Evolutionary conservation across 2,113 vertebrate genomes (phyloP), one percentile per base, ranked within the genome.

Genomic region (Ursus arctos): DNA sequence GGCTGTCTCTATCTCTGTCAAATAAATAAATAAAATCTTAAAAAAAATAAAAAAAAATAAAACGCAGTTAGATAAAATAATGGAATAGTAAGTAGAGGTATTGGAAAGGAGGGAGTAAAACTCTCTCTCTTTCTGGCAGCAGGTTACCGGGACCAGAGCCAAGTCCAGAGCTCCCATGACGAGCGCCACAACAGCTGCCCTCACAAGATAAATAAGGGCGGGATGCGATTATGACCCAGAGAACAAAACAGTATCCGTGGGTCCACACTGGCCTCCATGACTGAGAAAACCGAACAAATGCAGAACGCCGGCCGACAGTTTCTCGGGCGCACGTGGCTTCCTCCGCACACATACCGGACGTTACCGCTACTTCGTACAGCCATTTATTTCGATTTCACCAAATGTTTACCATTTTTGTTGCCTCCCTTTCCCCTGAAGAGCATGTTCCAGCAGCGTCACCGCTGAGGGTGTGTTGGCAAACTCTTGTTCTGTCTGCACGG

Each of bases 241-340:
- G 55, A 36, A 47, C 6, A 31, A 88, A 61, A 51, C 53, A n/a
- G 21, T 36, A 47, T 5, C 49, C 36, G 5, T 4, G 82, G 31
- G 33, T 53, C 40, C 59, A 31, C 57, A 9, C 63, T 33, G n/a
- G 22, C 12, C 28, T 79, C 11, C 36, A 28, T 9, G 57, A 77
- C 57, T 26, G 5, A 67, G 77, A 31, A 69, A 31, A 83, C 13
- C 5, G 40, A 85, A 33, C 31, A 33, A 40, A 5, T n/a, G 14
- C 40, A 40, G 61, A 59, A 40, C 0, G 15, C 43, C 40, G 12
- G 43, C 18, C n/a, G 1, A 9, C 18, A 0, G 24, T 24, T 43
- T 55, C 51, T 76, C 33, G 21, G 33, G 24, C 24, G 22, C 51
- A 2, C 7, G 3, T 16, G 21, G 31, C 10, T 51, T 40, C 24